Evolutionary conservation across 1,140 invertebrate genomes (phyloP).

Genomic region (Thrips palmi): DNA sequence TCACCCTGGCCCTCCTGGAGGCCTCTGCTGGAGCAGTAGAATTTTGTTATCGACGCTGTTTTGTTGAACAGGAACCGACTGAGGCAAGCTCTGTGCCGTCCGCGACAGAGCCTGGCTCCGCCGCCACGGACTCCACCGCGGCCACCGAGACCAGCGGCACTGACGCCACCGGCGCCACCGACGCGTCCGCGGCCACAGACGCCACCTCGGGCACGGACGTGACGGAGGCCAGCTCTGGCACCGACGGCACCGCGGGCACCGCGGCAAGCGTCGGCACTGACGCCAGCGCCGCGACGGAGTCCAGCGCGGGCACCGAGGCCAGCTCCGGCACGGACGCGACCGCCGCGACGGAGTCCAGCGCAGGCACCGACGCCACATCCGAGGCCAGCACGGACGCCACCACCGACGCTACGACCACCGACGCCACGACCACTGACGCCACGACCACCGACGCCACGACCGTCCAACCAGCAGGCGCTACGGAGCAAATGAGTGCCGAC

Average conservation of each 20-base stretch:
- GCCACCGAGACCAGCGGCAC: not conserved
- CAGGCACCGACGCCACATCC: not conserved
- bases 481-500: not conserved
- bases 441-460: constrained; percentile 1
- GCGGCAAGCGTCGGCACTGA: constrained; percentile 14
- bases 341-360: constrained; percentile 1
- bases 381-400: not conserved
- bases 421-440: not conserved
- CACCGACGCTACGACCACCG: not conserved
- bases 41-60: no score
- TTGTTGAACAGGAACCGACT: no score
- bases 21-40: no score
- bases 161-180: not conserved
- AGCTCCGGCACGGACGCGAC: constrained; percentile 7
- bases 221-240: constrained; percentile 3
- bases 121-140: no score
- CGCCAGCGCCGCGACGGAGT: constrained; percentile 1
- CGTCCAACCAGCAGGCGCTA: not conserved
- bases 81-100: no score
- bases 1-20: constrained; percentile 2
- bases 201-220: constrained; percentile 6
- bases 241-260: constrained; percentile 9
- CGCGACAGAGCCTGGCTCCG: no score
- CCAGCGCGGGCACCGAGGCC: constrained; percentile 9
- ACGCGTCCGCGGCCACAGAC: no score